Evolutionary conservation across 2,113 vertebrate genomes (phyloP).

Genomic region (Pelvicachromis taeniatus): DNA sequence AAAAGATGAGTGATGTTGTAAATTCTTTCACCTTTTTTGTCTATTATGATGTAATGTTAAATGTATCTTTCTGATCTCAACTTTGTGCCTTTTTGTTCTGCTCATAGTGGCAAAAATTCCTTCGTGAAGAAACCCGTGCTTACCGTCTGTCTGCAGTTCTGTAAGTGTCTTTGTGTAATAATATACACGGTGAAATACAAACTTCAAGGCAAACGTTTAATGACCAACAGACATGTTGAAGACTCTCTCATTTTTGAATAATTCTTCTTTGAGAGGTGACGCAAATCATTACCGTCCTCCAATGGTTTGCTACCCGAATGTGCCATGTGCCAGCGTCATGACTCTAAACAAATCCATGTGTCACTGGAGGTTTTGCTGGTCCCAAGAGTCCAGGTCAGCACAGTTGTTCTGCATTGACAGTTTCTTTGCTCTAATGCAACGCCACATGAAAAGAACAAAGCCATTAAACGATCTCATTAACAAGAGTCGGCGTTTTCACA

Average conservation of each 20-base stretch:
- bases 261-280: background rate
- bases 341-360: background rate
- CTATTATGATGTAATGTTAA: constrained; percentile 4
- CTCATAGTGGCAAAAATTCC: background rate
- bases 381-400: background rate
- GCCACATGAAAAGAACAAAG: background rate
- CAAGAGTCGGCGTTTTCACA: background rate
- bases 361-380: background rate
- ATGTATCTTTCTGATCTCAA: constrained; percentile 2
- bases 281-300: background rate
- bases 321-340: background rate
- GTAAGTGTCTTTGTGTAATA: constrained; percentile 27
- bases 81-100: constrained; percentile 53
- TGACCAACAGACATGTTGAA: background rate
- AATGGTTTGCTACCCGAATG: background rate
- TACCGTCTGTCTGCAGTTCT: constrained; percentile 8
- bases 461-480: background rate
- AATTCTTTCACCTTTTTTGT: constrained; percentile 2
- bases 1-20: constrained; percentile 15
- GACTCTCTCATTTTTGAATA: background rate
- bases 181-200: constrained; percentile 29
- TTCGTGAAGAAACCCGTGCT: constrained; percentile 25
- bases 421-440: background rate
- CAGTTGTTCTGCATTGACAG: background rate
- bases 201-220: background rate